Evolutionary conservation across 2,888 invertebrate genomes (phyloP).

Genomic region (Polydesmus complanatus): DNA sequence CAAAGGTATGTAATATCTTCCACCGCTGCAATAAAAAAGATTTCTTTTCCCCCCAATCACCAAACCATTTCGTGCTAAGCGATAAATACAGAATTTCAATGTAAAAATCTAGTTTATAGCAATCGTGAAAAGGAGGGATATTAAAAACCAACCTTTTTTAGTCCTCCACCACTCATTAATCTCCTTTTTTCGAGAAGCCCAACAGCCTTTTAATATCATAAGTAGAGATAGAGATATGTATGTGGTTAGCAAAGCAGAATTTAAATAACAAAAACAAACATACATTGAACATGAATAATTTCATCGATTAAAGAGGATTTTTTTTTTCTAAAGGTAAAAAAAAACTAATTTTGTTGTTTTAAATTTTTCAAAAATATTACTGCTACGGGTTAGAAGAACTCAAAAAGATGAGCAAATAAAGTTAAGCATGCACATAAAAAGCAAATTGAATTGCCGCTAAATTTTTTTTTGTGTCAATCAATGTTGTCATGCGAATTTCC

Average conservation of each 20-base stretch:
- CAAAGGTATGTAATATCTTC: too few species aligned
- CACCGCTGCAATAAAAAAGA: too few species aligned
- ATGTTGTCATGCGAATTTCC: not conserved
- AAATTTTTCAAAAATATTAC: too few species aligned
- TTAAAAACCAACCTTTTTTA: conserved; percentile 22
- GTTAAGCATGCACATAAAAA: not conserved
- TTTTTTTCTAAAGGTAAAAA: too few species aligned
- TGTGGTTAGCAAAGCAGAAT: not conserved
- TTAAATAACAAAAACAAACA: not conserved
- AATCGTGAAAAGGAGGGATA: too few species aligned
- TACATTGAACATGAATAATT: not conserved
- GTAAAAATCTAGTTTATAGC: too few species aligned
- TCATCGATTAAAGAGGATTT: not conserved
- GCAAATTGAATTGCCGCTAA: not conserved
- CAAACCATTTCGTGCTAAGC: not conserved
- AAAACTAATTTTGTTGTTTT: too few species aligned
- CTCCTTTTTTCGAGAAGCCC: not conserved
- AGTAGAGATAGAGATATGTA: too few species aligned
- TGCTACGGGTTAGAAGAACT: too few species aligned
- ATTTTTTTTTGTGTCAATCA: not conserved
- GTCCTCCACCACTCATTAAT: conserved; percentile 21
- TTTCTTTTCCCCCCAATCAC: too few species aligned
- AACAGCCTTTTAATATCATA: not conserved
- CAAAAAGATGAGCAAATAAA: too few species aligned
- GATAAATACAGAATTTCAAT: too few species aligned